Evolutionary conservation across 2,888 invertebrate species (phyloP), one percentile per base, ranked within the genome.

Genomic region (Neocrepidodera transversa): DNA sequence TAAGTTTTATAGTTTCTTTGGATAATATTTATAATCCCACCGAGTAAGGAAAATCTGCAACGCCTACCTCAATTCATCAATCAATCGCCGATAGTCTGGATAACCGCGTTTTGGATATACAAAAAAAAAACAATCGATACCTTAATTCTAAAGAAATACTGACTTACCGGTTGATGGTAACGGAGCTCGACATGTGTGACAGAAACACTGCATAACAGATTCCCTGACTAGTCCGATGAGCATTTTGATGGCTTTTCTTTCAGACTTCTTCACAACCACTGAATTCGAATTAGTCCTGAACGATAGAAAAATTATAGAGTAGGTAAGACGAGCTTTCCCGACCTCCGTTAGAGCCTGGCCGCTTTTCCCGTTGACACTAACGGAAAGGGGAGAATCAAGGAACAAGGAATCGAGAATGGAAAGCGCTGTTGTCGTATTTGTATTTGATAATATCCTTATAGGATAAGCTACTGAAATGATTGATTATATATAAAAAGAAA

Each of bases 151-250:
- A n/a, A n/a, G n/a, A n/a, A n/a, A 5, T 14, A 30, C 30, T 14
- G 28, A 79, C 87, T 86, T 86, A 89, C 90, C 88, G 84, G 88
- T 88, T 83, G 88, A 85, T 78, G 89, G 87, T 77, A 91, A 80
- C 70, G 93, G 92, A 75, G 91, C 91, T 80, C 92, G 89, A 87
- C 93, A 93, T 82, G 92, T 90, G 84, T 93, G 92, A 85, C 93
- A 93, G 86, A 93, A 93, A 85, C 93, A 93, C 87, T 92, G 91
- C 88, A 93, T 87, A 81, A 93, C 92, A 80, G 93, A 93, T 82
- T 93, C 92, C 82, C 92, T 89, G 80, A 93, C 92, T 77, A 93
- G 87, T 81, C 89, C 91, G 85, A 93, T 92, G 85, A 93, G 83
- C 93, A 93, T 93, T 69, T 80, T 83, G 76, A 59, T 8, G 47